Evolutionary conservation across 2,113 vertebrate genomes (phyloP).

Genomic region (Arothron firmamentum): DNA sequence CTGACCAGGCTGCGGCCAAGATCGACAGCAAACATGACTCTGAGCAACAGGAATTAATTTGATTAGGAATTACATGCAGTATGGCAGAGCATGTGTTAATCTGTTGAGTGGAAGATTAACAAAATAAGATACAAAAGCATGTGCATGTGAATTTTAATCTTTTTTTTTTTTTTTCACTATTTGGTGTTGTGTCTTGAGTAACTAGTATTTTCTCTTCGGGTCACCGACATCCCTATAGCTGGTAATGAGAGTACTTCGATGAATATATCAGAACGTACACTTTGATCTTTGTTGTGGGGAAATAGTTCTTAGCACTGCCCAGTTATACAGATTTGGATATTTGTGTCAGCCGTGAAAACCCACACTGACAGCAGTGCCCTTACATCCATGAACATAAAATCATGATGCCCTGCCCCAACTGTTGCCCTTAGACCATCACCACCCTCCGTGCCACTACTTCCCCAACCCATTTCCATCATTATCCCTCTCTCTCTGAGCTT

Average conservation of each 20-base stretch:
- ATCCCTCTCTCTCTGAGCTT: constrained; percentile 6
- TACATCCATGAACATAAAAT: constrained; percentile 9
- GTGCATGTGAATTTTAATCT: too few relatives aligned
- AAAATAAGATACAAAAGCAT: too few relatives aligned
- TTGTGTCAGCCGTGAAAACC: constrained; percentile 3
- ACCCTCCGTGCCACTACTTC: constrained; percentile 2
- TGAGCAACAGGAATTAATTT: constrained; percentile 3
- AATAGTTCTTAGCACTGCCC: neutral
- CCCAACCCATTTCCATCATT: neutral
- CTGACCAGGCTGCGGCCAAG: constrained; percentile 20
- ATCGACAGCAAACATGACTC: constrained; percentile 18
- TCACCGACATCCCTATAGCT: too few relatives aligned
- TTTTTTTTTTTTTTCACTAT: too few relatives aligned
- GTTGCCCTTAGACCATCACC: constrained; percentile 17
- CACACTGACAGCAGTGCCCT: constrained; percentile 2
- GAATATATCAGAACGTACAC: too few relatives aligned
- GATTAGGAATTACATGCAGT: too few relatives aligned
- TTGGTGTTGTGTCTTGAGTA: too few relatives aligned
- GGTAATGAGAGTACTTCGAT: too few relatives aligned
- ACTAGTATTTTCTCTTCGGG: too few relatives aligned
- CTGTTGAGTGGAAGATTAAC: too few relatives aligned
- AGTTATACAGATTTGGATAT: neutral
- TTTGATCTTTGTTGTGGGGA: too few relatives aligned
- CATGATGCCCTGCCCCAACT: constrained; percentile 14
- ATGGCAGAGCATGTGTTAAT: too few relatives aligned